Base-by-base conservation (phyloP, 1,140 invertebrate species). In the Drosophila asahinai region DNA sequence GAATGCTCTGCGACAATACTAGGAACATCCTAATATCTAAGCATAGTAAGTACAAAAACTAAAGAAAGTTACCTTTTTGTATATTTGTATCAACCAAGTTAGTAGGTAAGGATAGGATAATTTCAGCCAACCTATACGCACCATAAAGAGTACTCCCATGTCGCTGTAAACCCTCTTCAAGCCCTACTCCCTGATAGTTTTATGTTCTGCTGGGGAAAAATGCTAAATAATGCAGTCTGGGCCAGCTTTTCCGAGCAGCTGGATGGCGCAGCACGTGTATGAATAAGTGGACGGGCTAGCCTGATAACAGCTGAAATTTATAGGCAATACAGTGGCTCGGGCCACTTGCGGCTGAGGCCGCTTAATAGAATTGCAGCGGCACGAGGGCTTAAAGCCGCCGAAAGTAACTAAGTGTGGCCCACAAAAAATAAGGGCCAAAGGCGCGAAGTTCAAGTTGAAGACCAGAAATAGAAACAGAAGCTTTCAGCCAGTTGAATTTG, bases 291-390 rank as follows among this genome's bases (percentile, higher is more conserved):
- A 62, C 55, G 73, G 59, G 63, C 58, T 74, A 66, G 64, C 80
- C 70, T 87, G 83, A 86, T 86, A 87, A 86, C 80, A 80, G 80
- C 45, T 77, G 42, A 74, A 87, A 87, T 86, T 86, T 86, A 86
- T 86, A 74, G 84, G 72, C 77, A 86, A 86, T 87, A 66, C 77
- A 70, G 67, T 33, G 64, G 73, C 57, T 59, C 54, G 17, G 45
- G 55, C 36, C 42, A 73, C 45, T 60, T 73, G 68, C 68, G 70
- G 75, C 52, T 52, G 60, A 62, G 22, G 54, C 61, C 63, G 66
- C 66, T 77, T 86, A 87, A 87, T 83, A 87, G 84, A 87, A 89
- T 89, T 89, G 77, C 77, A 77, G 66, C 33, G 42, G 52, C 30
- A 54, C 47, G 45, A 67, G 42, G 73, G 77, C 62, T 83, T 83